These are phyloP conservation scores for Rhabdomys dilectus DNA, from an alignment of 2,113 vertebrate species.

Conservation along the genomic window DNA sequence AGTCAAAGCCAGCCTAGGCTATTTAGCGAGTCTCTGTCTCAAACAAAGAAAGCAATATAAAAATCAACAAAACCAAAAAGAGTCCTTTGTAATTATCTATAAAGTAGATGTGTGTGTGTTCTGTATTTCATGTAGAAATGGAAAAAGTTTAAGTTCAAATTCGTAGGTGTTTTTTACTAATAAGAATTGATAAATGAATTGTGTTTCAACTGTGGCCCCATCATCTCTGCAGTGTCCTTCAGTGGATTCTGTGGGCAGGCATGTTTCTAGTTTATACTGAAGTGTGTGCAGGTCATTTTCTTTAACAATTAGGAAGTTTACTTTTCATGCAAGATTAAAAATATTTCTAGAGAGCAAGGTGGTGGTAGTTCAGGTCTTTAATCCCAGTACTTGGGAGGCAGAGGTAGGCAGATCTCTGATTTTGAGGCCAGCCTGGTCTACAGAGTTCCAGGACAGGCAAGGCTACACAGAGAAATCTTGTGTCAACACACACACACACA, in stretches of 20 bases:
- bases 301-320: conserved; percentile 47
- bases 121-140: conserved; percentile 36
- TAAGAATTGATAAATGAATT: neutral
- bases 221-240: neutral
- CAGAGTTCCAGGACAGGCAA: neutral
- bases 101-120: conserved; percentile 1
- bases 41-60: neutral
- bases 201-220: neutral
- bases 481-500: neutral
- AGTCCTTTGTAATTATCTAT: conserved; percentile 1
- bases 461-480: neutral
- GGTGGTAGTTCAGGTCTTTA: neutral
- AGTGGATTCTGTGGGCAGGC: neutral
- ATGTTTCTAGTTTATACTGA: conserved; percentile 25
- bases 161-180: neutral
- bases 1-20: neutral
- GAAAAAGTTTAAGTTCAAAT: conserved; percentile 34
- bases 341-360: neutral
- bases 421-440: neutral
- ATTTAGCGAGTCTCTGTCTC: neutral
- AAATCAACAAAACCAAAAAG: neutral
- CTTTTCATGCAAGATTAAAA: conserved; percentile 47
- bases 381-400: neutral
- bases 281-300: neutral
- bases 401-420: neutral